Percentiles rank a stretch among this genome's conserved stretches.
phyloP scores from a whole-genome alignment of 2,113 vertebrate genomes.

The Oenanthe melanoleuca region DNA sequence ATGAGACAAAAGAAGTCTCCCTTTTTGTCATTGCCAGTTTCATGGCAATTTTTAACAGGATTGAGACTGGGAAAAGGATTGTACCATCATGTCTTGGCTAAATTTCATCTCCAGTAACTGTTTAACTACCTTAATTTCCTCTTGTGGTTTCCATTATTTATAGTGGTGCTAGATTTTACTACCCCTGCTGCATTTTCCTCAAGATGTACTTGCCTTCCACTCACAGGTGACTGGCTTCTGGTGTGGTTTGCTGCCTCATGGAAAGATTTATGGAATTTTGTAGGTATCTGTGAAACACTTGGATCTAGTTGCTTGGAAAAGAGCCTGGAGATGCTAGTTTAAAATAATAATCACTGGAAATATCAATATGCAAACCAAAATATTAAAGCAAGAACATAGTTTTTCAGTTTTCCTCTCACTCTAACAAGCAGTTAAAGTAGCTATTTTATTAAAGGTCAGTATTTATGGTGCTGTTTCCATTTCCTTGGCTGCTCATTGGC shows the following conservation, averaged over 20 bases:
- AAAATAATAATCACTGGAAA: not conserved
- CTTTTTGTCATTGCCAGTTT: not conserved
- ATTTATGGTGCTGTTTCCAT: not conserved
- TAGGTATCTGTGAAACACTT: not conserved
- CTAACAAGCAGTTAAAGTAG: not conserved
- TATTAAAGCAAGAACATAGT: not conserved
- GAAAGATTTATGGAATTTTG: not conserved
- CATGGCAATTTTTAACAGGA: not conserved
- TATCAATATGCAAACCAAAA: not conserved
- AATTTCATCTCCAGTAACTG: not conserved
- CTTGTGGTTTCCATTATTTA: not conserved
- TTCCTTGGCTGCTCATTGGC: not conserved
- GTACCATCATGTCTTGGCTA: not conserved
- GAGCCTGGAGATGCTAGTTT: not conserved
- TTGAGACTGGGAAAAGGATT: not conserved
- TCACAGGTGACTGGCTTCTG: not conserved
- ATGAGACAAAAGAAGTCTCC: not conserved
- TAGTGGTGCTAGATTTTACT: not conserved
- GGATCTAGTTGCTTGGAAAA: not conserved
- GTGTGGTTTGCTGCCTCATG: not conserved
- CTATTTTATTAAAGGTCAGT: not conserved
- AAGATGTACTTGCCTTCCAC: not conserved
- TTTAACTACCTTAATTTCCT: not conserved
- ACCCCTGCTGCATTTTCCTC: not conserved
- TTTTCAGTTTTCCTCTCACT: not conserved